These are phyloP conservation scores for Heliconius nattereri DNA, from an alignment of 1,140 invertebrate genomes.

Conservation along the genomic window DNA sequence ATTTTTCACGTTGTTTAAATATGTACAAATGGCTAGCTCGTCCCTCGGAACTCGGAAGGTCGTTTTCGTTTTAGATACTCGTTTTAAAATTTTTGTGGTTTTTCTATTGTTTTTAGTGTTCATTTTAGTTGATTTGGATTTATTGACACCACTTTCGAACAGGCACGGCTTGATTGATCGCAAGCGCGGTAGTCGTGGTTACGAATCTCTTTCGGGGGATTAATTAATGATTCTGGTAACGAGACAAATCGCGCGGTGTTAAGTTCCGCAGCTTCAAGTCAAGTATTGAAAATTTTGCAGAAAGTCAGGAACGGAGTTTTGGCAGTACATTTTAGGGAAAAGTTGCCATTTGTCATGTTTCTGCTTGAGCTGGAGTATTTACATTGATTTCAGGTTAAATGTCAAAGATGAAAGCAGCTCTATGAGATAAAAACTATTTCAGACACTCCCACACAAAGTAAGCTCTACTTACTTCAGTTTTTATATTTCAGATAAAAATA, in stretches of 20 bases:
- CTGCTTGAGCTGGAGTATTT: constrained; percentile 21
- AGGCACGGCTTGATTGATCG: no score
- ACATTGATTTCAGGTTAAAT: constrained; percentile 24
- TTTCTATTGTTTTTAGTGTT: constrained; percentile 23
- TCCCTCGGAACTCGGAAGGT: constrained; percentile 40
- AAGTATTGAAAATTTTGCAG: no score
- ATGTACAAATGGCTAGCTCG: constrained; percentile 49
- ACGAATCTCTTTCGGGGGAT: not conserved
- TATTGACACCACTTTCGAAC: no score
- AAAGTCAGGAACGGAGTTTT: no score
- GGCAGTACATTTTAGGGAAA: no score
- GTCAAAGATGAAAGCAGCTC: constrained; percentile 25
- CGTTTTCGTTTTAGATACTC: constrained; percentile 37
- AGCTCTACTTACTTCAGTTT: no score
- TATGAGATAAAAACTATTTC: not conserved
- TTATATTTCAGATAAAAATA: no score
- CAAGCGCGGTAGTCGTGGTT: no score
- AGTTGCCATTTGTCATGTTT: not conserved
- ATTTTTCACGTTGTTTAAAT: constrained; percentile 55
- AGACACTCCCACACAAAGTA: not conserved
- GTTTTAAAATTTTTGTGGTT: constrained; percentile 21
- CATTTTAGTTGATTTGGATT: not conserved
- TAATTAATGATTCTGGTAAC: no score
- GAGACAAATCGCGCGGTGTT: no score
- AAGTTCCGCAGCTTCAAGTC: no score